Evolutionary conservation across 2,888 invertebrate species (phyloP).

Genomic region (Euclidia mi): DNA sequence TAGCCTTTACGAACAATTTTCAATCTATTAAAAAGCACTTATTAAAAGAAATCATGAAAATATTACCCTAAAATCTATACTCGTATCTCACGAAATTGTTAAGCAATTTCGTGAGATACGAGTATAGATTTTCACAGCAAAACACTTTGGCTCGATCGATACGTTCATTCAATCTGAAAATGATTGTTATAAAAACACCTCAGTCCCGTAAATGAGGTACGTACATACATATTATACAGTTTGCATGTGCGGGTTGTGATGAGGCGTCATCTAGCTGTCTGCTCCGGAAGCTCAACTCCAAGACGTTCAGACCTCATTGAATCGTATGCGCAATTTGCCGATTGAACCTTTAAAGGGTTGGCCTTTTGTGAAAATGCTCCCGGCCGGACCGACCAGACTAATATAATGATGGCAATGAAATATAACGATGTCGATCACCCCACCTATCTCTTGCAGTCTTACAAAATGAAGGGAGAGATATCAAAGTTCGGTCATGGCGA

Average conservation of each 20-base stretch:
- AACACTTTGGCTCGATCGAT: constrained; percentile 23
- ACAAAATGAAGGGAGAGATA: constrained; percentile 37
- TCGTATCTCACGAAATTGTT: constrained; percentile 22
- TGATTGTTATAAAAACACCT: constrained; percentile 46
- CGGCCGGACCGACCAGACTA: constrained; percentile 58
- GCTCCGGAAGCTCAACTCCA: constrained; percentile 64
- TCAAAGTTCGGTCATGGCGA: constrained; percentile 35
- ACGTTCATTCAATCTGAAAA: constrained; percentile 39
- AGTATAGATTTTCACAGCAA: too few species aligned
- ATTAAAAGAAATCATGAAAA: constrained; percentile 11
- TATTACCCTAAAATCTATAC: constrained; percentile 13
- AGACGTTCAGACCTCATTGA: constrained; percentile 73
- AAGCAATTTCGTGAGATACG: too few species aligned
- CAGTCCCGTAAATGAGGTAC: constrained; percentile 40
- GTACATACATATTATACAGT: constrained; percentile 44
- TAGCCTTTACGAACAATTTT: neutral
- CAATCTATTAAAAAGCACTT: neutral
- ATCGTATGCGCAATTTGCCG: constrained; percentile 76
- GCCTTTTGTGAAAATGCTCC: constrained; percentile 64
- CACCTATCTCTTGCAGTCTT: constrained; percentile 55
- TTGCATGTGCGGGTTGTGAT: constrained; percentile 52
- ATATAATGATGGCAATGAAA: constrained; percentile 72
- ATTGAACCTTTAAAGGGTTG: constrained; percentile 63
- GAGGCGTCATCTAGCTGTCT: constrained; percentile 61
- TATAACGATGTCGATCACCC: constrained; percentile 66